A percentile compares a stretch with the other conserved stretches of the same genome.
Evolutionary conservation across 1,140 invertebrate genomes (phyloP).

Genomic region (Cataglyphis hispanica): DNA sequence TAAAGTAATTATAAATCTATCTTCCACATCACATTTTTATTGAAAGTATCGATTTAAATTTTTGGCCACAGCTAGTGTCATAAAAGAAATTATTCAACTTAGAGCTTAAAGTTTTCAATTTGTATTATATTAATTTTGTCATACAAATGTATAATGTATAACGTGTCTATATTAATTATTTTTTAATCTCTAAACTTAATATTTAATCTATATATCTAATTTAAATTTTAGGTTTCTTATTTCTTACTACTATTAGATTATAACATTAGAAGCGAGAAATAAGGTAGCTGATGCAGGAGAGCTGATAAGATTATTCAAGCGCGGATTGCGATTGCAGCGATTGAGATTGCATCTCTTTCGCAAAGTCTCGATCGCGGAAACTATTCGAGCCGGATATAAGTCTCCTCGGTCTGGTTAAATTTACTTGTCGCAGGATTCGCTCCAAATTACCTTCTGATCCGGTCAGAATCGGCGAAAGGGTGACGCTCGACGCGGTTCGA

Average conservation of each 20-base stretch:
- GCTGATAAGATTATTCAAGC: not conserved
- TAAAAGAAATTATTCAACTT: not conserved
- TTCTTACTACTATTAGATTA: not conserved
- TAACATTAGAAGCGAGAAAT: constrained; percentile 5
- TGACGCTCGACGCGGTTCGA: constrained; percentile 69
- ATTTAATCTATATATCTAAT: not conserved
- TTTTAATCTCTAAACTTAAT: too few relatives aligned
- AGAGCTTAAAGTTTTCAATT: not conserved
- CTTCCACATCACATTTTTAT: constrained; percentile 47
- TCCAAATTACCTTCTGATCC: constrained; percentile 69
- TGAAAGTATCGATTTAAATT: not conserved
- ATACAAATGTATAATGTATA: not conserved
- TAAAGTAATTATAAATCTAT: constrained; percentile 85
- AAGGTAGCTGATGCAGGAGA: not conserved
- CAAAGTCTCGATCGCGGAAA: constrained; percentile 54
- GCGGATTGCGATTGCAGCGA: constrained; percentile 35
- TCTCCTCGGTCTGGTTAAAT: constrained; percentile 66
- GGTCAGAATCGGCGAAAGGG: constrained; percentile 73
- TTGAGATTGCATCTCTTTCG: constrained; percentile 45
- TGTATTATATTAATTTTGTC: constrained; percentile 24
- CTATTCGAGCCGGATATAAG: constrained; percentile 45
- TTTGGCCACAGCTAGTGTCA: not conserved
- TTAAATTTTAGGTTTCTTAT: not conserved
- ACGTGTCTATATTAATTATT: not conserved
- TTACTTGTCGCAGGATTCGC: constrained; percentile 74